Evolutionary conservation across 2,888 invertebrate species (phyloP), one percentile per base, ranked within the genome.

Genomic region (Eristalinus sepulchralis): DNA sequence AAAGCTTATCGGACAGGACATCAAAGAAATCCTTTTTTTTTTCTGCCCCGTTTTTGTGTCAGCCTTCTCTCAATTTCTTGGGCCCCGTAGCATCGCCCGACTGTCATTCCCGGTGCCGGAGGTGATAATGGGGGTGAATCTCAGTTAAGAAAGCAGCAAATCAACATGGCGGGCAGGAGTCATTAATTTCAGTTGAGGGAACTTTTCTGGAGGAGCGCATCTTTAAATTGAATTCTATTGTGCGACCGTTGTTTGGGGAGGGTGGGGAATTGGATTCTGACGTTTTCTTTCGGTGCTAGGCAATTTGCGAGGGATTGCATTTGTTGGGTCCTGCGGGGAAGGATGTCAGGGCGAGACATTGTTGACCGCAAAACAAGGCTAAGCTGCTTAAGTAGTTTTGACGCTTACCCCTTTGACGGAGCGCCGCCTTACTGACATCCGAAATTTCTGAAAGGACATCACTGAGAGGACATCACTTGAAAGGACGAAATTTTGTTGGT

Each of bases 1-100:
- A 71, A 71, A 75, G 86, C 86, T 86, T 86, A 86, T 86, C 86
- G 79, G 83, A 83, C 83, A 83, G 78, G 75, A 86, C 86, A 86
- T 86, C 86, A 86, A 86, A 86, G 78, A 70, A 86, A 83, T 82
- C 83, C 86, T 86, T 86, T 83, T 72, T 17, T 20, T 24, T 55
- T n/a, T 24, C 17, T 36, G 22, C 59, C 8, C 47, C 27, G 55
- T 39, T 64, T 27, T 67, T 55, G 55, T 33, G 34, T 22, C 47
- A 20, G 34, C 33, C 27, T 27, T 27, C 27, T 2, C 22, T 57
- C 31, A 33, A 53, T 57, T 55, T 33, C 11, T 59, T 17, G 6
- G 34, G 31, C 57, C 36, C 57, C 57, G 11, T 66, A 11, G 24
- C 33, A 11, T 27, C 39, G 59, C 67, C 20, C 36, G 72, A 73